A percentile compares a stretch with the other conserved stretches of the same genome.
Conservation (phyloP, 2,113 vertebrate species). For the Phylloscopus trochilus region DNA sequence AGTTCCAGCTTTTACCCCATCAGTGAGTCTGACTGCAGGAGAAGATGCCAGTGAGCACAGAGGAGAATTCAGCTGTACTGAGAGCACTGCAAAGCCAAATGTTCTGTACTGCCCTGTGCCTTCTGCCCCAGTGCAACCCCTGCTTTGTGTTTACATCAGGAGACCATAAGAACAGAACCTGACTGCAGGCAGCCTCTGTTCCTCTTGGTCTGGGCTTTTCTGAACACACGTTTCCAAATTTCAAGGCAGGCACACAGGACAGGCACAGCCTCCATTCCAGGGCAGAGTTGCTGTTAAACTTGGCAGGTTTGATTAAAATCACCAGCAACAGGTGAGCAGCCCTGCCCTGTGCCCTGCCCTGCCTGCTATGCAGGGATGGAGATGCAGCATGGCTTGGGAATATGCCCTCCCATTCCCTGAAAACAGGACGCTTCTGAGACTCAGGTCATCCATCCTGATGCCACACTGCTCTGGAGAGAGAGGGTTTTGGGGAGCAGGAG, state of each 20-base stretch:
- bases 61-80: not conserved
- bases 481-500: not conserved
- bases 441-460: accelerated
- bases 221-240: not conserved
- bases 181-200: not conserved
- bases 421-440: not conserved
- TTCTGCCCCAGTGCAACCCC: not conserved
- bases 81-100: not conserved
- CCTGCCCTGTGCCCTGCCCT: not conserved
- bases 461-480: accelerated
- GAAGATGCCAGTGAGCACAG: not conserved
- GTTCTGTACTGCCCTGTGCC: accelerated
- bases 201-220: not conserved
- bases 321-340: accelerated
- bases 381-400: not conserved
- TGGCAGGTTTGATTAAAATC: not conserved
- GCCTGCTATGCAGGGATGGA: not conserved
- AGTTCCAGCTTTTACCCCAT: not conserved
- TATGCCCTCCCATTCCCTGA: not conserved
- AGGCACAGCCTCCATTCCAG: not conserved
- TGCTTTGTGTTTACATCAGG: not conserved
- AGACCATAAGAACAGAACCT: not conserved
- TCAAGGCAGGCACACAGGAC: not conserved
- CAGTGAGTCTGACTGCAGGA: not conserved
- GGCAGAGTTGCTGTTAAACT: not conserved